phyloP scores from a whole-genome alignment of 1,140 invertebrate species.

The Galleria mellonella region DNA sequence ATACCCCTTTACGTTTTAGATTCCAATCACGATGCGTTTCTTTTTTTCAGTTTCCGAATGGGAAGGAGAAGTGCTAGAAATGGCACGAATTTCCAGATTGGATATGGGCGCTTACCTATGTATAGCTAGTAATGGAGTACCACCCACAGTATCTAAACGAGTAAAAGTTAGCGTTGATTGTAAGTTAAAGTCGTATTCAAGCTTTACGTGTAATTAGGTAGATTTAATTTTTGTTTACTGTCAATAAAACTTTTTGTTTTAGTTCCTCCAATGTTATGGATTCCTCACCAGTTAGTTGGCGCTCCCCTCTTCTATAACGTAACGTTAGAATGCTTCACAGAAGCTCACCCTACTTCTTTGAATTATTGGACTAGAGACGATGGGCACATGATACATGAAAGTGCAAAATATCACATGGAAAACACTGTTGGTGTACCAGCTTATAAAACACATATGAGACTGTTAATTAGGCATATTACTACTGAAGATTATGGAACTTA shows the following conservation, averaged over 20 bases:
- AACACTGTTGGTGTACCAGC: slow-evolving; percentile 80
- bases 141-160: slow-evolving; percentile 89
- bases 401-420: slow-evolving; percentile 85
- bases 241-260: slow-evolving; percentile 37
- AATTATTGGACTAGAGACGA: slow-evolving; percentile 94
- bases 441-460: slow-evolving; percentile 90
- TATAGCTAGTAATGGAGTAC: slow-evolving; percentile 87
- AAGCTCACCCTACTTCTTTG: slow-evolving; percentile 91
- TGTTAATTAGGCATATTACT: slow-evolving; percentile 84
- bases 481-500: slow-evolving; percentile 90
- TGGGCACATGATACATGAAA: slow-evolving; percentile 92
- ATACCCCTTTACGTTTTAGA: slow-evolving; percentile 12
- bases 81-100: slow-evolving; percentile 88
- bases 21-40: slow-evolving; percentile 4
- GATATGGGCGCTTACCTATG: slow-evolving; percentile 95
- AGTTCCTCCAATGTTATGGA: slow-evolving; percentile 94
- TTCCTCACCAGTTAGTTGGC: slow-evolving; percentile 92
- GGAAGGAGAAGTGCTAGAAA: slow-evolving; percentile 89
- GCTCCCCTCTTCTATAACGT: slow-evolving; percentile 86
- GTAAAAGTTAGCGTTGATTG: slow-evolving; percentile 96
- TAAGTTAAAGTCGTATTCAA: slow-evolving; percentile 77
- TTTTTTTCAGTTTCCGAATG: slow-evolving; percentile 82
- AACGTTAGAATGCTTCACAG: slow-evolving; percentile 90
- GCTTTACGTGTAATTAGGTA: not conserved
- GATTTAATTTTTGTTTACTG: not conserved